Evolutionary conservation across 1,140 invertebrate species (phyloP).

Genomic region (Drosophila guanche): DNA sequence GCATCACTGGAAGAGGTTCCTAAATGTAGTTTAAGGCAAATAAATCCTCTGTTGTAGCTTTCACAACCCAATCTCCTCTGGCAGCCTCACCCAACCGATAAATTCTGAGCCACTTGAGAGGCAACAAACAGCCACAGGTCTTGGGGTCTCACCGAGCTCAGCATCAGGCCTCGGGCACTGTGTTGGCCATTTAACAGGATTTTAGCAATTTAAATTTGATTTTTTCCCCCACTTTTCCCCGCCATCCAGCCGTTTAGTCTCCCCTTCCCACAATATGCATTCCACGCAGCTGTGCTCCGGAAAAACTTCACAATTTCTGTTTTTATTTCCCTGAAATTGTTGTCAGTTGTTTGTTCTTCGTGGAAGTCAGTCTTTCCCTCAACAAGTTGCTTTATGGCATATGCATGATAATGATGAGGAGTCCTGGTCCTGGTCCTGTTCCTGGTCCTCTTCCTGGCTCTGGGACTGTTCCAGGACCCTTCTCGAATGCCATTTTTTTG

Average conservation of each 20-base stretch:
- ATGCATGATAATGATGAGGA: constrained; percentile 79
- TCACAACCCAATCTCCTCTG: background rate
- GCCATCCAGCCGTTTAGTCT: background rate
- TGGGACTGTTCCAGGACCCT: constrained; percentile 21
- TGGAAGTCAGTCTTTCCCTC: constrained; percentile 38
- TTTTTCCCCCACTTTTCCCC: constrained; percentile 23
- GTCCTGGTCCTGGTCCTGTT: constrained; percentile 9
- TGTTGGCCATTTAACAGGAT: constrained; percentile 67
- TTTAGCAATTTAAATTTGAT: constrained; percentile 79
- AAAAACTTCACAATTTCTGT: constrained; percentile 45
- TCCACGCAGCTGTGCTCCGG: constrained; percentile 58
- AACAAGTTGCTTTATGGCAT: constrained; percentile 82
- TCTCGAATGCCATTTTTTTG: constrained; percentile 45
- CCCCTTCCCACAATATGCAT: constrained; percentile 40
- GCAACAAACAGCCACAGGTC: constrained; percentile 18
- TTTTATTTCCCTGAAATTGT: constrained; percentile 54
- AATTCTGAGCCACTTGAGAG: constrained; percentile 22
- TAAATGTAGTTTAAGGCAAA: background rate
- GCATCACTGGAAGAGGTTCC: no score
- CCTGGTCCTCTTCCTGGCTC: constrained; percentile 2
- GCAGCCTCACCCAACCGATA: constrained; percentile 22
- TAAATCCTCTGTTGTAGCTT: background rate
- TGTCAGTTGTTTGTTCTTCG: constrained; percentile 52
- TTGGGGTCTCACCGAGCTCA: constrained; percentile 15
- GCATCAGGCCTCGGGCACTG: constrained; percentile 55